A percentile compares a stretch with the other conserved stretches of the same genome.
These are phyloP conservation scores for Pediacus dermestoides DNA, from an alignment of 2,888 invertebrate genomes.

Conservation along the genomic window DNA sequence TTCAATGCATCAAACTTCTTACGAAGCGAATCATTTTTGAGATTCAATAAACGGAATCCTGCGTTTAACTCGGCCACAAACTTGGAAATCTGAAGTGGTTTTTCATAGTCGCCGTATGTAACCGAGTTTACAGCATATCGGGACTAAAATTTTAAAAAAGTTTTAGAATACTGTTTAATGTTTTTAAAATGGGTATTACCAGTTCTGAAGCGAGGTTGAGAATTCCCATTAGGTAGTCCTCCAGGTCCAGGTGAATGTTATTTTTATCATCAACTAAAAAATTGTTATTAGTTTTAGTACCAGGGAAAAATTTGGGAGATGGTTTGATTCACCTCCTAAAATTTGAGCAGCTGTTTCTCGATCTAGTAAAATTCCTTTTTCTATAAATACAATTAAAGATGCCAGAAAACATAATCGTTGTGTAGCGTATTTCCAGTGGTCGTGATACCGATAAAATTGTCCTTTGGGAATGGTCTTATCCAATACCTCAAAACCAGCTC, in stretches of 20 bases:
- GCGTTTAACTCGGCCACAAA: conserved; percentile 86
- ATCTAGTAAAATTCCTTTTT: conserved; percentile 69
- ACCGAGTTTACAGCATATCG: conserved; percentile 82
- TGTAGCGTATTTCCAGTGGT: conserved; percentile 81
- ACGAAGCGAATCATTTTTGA: conserved; percentile 85
- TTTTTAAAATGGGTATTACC: conserved; percentile 53
- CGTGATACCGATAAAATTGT: conserved; percentile 84
- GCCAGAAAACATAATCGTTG: conserved; percentile 77
- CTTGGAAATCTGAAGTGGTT: conserved; percentile 76
- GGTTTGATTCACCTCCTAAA: conserved; percentile 78
- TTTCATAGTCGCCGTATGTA: conserved; percentile 76
- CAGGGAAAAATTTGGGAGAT: conserved; percentile 6
- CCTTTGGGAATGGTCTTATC: conserved; percentile 65
- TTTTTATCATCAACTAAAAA: conserved; percentile 66
- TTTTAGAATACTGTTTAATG: conserved; percentile 8
- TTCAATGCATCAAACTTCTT: conserved; percentile 85
- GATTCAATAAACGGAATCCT: conserved; percentile 82
- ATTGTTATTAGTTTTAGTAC: conserved; percentile 25
- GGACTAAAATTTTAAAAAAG: conserved; percentile 53
- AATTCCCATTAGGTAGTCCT: conserved; percentile 85
- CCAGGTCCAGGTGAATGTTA: conserved; percentile 87
- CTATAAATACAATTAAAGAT: conserved; percentile 75
- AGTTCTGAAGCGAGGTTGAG: conserved; percentile 80
- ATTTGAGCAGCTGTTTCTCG: conserved; percentile 73
- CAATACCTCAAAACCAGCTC: conserved; percentile 62